phyloP scores from a whole-genome alignment of 2,113 vertebrate species.

The Neoarius graeffei region DNA sequence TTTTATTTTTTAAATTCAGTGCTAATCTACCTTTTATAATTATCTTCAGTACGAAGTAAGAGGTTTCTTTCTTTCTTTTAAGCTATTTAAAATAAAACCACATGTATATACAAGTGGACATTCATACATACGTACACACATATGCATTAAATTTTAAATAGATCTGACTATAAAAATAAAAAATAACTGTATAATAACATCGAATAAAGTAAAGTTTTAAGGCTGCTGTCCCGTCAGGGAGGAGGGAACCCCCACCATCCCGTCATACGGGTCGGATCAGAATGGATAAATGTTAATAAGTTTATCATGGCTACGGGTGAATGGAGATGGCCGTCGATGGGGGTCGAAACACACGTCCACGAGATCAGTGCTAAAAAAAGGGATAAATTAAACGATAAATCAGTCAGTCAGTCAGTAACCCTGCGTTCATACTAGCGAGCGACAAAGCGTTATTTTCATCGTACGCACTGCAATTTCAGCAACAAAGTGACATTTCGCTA shows the following conservation, averaged over 20 bases:
- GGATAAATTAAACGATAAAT: background rate
- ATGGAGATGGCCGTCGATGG: conserved; percentile 37
- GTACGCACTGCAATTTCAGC: background rate
- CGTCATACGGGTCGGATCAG: conserved; percentile 71
- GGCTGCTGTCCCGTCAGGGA: conserved; percentile 67
- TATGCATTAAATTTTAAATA: conserved; percentile 71
- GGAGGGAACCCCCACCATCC: conserved; percentile 2
- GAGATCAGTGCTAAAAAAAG: conserved; percentile 37
- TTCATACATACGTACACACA: conserved; percentile 54
- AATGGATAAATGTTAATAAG: conserved; percentile 61
- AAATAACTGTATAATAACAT: conserved; percentile 58
- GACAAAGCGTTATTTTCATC: background rate
- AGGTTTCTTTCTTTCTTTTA: conserved; percentile 57
- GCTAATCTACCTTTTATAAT: conserved; percentile 62
- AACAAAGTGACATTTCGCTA: background rate
- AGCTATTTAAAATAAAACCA: background rate
- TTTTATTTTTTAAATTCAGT: conserved; percentile 38
- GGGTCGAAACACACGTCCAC: background rate
- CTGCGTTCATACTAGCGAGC: background rate
- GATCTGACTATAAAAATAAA: conserved; percentile 70
- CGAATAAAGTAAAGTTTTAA: conserved; percentile 75
- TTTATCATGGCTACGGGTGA: conserved; percentile 50
- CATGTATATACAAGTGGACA: conserved; percentile 68
- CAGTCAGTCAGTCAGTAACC: background rate
- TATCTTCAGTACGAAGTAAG: conserved; percentile 56